Conservation (phyloP, 2,797 vertebrate species). For the Pseudochirops corinnae region DNA sequence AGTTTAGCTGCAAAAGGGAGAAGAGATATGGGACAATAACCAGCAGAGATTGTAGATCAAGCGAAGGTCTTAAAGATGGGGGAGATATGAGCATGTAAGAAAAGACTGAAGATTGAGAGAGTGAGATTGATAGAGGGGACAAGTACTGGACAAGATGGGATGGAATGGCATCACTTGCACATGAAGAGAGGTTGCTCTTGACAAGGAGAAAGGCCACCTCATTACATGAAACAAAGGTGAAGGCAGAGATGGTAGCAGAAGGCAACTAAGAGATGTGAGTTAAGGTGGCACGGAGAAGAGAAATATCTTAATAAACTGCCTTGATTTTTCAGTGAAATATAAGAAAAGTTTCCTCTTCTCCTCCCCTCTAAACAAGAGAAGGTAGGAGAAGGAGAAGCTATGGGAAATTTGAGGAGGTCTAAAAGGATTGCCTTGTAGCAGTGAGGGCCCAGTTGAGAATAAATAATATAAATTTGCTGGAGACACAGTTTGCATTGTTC, state of each 20-base stretch:
- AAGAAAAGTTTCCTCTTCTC: too few species aligned
- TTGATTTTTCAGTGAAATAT: background rate
- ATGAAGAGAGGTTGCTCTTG: background rate
- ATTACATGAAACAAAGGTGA: background rate
- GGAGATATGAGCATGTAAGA: too few species aligned
- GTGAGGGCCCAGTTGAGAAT: background rate
- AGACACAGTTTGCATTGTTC: background rate
- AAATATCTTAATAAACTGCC: background rate
- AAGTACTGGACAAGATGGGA: background rate
- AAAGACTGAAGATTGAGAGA: background rate
- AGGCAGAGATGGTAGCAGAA: background rate
- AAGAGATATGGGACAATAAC: background rate
- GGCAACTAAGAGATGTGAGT: too few species aligned
- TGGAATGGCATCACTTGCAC: background rate
- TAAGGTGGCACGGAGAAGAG: background rate
- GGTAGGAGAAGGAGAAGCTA: background rate
- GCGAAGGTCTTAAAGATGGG: background rate
- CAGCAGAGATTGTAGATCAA: background rate
- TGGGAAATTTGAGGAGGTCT: background rate
- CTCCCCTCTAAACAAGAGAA: background rate
- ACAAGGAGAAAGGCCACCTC: background rate
- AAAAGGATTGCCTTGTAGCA: background rate
- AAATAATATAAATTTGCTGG: background rate
- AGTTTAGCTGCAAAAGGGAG: background rate
- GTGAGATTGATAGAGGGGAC: background rate